These are phyloP conservation scores for Agrilus planipennis DNA, from an alignment of 1,140 invertebrate genomes.

Conservation along the genomic window DNA sequence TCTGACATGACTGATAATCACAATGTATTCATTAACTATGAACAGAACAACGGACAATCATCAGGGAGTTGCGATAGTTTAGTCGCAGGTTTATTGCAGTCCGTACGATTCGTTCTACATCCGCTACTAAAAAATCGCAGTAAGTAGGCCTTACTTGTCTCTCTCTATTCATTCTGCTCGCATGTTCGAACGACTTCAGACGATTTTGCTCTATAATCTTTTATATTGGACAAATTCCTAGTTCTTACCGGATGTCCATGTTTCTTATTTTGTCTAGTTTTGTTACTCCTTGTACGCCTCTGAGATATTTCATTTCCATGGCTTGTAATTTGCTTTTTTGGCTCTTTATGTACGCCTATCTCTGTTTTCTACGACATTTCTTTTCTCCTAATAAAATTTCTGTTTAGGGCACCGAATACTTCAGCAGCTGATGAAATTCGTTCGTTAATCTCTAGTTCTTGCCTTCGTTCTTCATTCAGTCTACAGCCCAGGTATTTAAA, in stretches of 20 bases:
- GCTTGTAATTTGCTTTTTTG: not conserved
- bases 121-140: too few species aligned
- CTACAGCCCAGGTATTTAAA: not conserved
- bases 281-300: not conserved
- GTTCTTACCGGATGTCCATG: not conserved
- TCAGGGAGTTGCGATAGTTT: too few species aligned
- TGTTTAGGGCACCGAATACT: not conserved
- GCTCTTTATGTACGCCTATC: conserved; percentile 1
- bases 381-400: not conserved
- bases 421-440: not conserved
- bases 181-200: conserved; percentile 8
- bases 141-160: too few species aligned
- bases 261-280: conserved; percentile 4
- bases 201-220: conserved; percentile 3
- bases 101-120: too few species aligned
- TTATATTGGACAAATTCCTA: conserved; percentile 1
- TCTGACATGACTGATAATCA: too few species aligned
- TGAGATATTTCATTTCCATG: conserved; percentile 2
- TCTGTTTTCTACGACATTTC: conserved; percentile 1
- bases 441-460: not conserved
- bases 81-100: too few species aligned
- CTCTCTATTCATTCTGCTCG: conserved; percentile 5
- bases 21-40: too few species aligned
- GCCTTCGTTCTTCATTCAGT: not conserved
- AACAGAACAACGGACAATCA: too few species aligned